Evolutionary conservation across 2,888 invertebrate species (phyloP), one percentile per base, ranked within the genome.

Genomic region (Panorpa germanica): DNA sequence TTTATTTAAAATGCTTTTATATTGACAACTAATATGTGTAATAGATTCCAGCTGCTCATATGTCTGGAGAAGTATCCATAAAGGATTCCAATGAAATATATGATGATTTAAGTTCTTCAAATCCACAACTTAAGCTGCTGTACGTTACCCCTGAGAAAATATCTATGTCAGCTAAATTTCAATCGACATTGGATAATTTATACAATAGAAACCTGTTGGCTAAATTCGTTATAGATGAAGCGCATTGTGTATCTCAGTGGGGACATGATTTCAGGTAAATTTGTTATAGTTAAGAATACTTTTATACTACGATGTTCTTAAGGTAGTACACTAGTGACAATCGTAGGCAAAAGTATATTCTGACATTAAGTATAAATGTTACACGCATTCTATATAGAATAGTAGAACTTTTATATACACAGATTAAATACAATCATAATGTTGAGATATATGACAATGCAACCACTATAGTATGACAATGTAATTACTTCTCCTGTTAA

Each of bases 71-170:
- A 34, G 58, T 78, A 21, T 61, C 66, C 0, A 45, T 61, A 11
- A 53, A 57, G 1, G 70, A 74, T 14, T 57, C 63, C 1, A 70
- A 74, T 40, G 57, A 61, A 10, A 67, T 93, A 37, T 86, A 81
- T 48, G 61, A 63, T 35, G 74, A 80, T 47, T 53, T 95, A 35
- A 64, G 69, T 3, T 59, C 65, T 38, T 59, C 61, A n/a, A 72
- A 72, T 35, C 75, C 74, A 5, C 61, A 57, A 4, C 54, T 90
- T 7, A 91, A 88, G 49, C 59, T 98, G 33, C 56, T 98, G 1
- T 98, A 96, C 53, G 78, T 95, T 4, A 98, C 96, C 0, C 98
- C 98, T 0, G 96, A 98, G 56, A 98, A 95, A 59, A 73, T 95
- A 37, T 65, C 68, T 39, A 76, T 70, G 28, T 91, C 93, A n/a